Evolutionary conservation across 2,113 vertebrate species (phyloP), one percentile per base, ranked within the genome.

Genomic region (Pao palembangensis): DNA sequence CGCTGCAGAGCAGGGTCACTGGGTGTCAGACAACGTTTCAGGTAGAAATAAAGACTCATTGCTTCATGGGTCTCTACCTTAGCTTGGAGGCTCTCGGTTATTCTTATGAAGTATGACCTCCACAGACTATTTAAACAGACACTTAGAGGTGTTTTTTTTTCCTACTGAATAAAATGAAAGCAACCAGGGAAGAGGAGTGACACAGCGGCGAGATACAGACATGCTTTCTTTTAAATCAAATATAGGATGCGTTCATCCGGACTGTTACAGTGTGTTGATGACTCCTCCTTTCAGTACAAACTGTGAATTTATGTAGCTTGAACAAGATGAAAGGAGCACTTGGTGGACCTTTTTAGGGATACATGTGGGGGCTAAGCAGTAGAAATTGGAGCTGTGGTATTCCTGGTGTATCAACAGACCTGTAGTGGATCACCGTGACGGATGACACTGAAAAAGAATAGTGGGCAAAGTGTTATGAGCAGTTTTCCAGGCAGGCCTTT

Each of bases 81-180:
- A 64, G 77, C 74, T 58, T 75, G 63, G 75, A 86, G 84, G 70
- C 80, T 64, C 69, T 64, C 73, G 78, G 61, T 79, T 64, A 75
- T 81, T 85, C 84, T 87, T 69, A 81, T 88, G 72, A 84, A 79
- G 80, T 76, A 76, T 85, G 84, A 88, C 86, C 89, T 85, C 84
- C 65, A 65, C 74, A 79, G 70, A 80, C 81, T 86, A 84, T 83
- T 84, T 81, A 38, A 75, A 87, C 84, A 20, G 47, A 11, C 66
- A 70, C 69, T 63, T 52, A 74, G 65, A 71, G 81, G 84, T 77
- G 75, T 75, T n/a, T 47, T 16, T 14, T 44, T 47, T 17, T 47
- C n/a, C n/a, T 6, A 2, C 55, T 57, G 78, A 85, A 79, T 76
- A 77, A 74, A 82, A 87, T 85, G 13, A 64, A 70, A 53, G 73